Evolutionary conservation across 2,113 vertebrate species (phyloP).

Genomic region (Halichoeres trimaculatus): DNA sequence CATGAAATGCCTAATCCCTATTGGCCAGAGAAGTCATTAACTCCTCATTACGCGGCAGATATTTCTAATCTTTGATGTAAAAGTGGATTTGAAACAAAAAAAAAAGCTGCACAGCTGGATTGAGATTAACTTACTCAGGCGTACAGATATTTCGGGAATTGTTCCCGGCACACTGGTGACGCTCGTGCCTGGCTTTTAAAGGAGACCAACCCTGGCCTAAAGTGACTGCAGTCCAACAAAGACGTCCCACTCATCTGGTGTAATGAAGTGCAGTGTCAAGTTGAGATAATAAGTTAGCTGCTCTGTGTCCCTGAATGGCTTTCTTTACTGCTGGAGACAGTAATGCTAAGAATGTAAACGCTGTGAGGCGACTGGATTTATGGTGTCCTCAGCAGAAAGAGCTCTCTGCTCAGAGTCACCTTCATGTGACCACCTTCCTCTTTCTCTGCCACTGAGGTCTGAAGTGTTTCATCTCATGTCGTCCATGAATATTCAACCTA

Average conservation of each 20-base stretch:
- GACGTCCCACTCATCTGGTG: background rate
- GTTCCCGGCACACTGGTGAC: background rate
- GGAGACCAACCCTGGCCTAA: background rate
- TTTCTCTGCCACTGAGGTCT: slow-evolving; percentile 3
- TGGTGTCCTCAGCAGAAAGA: slow-evolving; percentile 53
- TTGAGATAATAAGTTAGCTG: slow-evolving; percentile 7
- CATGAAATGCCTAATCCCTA: slow-evolving; percentile 61
- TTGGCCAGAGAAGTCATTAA: slow-evolving; percentile 44
- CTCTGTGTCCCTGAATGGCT: slow-evolving; percentile 28
- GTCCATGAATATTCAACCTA: background rate
- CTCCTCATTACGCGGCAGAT: slow-evolving; percentile 31
- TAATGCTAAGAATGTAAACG: slow-evolving; percentile 69
- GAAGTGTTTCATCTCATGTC: background rate
- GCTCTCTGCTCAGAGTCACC: slow-evolving; percentile 50
- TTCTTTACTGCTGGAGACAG: slow-evolving; percentile 28
- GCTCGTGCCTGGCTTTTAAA: slow-evolving; percentile 16
- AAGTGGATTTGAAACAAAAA: slow-evolving; percentile 17
- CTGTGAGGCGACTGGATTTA: slow-evolving; percentile 52
- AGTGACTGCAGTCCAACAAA: slow-evolving; percentile 3
- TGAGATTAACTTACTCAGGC: background rate
- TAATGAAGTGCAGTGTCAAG: slow-evolving; percentile 12
- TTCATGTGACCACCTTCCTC: slow-evolving; percentile 38
- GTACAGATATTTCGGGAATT: background rate
- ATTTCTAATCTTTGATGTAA: slow-evolving; percentile 48
- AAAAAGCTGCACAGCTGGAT: background rate